Evolutionary conservation across 2,113 vertebrate genomes (phyloP), one percentile per base, ranked within the genome.

Genomic region (Poecilia latipinna): DNA sequence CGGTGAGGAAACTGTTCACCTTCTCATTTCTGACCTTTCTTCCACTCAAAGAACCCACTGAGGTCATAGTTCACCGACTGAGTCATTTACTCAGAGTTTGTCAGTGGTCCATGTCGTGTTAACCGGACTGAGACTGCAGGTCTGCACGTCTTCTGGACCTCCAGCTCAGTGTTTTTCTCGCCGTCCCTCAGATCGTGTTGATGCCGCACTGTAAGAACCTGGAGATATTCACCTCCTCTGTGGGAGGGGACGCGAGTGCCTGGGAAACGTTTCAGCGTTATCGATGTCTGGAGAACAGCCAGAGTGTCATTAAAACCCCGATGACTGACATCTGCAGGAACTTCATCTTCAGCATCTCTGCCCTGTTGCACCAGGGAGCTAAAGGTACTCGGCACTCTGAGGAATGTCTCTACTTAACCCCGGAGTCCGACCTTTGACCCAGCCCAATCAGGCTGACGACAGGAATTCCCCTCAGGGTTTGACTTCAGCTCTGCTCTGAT

Each of bases 221-320:
- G 92, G 97, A 99, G 73, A 95, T 99, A 69, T 99, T 99, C 93
- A 94, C 95, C 0, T 94, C 95, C 79, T 95, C 96, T 0, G 95
- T 96, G 0, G 96, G 94, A 0, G 95, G 96, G 3, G 95, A 96
- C 0, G 65, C 95, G 42, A 82, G 91, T 0, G 95, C 92, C 71
- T 99, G 97, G 97, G 97, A 98, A 78, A 98, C 95, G 1, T 99
- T 99, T 86, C 96, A 97, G 88, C 95, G 97, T 44, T 99, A 99
- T 75, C 95, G 98, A 42, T 99, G 98, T 80, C 82, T 98, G 85
- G 98, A 99, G 90, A 97, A 97, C 88, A 99, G 97, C 91, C 94
- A 95, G 80, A 96, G 96, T 0, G 96, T 99, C 33, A 89, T 97
- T 73, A 98, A 98, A 91, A 96, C 96, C 0, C 97, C 93, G 0